Conservation (phyloP, 1,140 invertebrate species). For the Ostrea edulis region DNA sequence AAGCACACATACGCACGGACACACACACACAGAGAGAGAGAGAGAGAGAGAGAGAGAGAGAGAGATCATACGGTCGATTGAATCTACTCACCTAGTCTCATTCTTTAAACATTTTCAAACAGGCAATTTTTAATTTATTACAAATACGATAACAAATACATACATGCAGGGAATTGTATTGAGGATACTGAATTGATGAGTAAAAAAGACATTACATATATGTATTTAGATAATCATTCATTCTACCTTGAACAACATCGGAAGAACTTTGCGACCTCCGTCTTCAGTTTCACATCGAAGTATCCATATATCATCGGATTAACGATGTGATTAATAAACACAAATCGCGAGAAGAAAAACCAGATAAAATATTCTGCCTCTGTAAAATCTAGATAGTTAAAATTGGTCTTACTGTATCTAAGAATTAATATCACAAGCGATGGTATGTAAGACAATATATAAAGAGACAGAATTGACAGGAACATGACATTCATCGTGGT, state of each 20-base stretch:
- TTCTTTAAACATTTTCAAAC: too few relatives aligned
- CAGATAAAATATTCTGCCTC: not conserved
- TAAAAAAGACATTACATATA: not conserved
- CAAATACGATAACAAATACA: too few relatives aligned
- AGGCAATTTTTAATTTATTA: too few relatives aligned
- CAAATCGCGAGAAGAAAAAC: conserved; percentile 31
- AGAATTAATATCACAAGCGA: conserved; percentile 19
- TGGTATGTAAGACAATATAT: conserved; percentile 1
- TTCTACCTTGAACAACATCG: not conserved
- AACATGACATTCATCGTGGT: conserved; percentile 9
- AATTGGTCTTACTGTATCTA: not conserved
- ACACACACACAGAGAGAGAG: too few relatives aligned
- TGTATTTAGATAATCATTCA: not conserved
- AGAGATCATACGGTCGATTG: too few relatives aligned
- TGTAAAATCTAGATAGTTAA: not conserved
- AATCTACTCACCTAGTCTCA: too few relatives aligned
- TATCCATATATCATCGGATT: conserved; percentile 15
- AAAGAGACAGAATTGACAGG: not conserved
- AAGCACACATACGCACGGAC: too few relatives aligned
- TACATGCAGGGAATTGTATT: too few relatives aligned
- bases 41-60: too few relatives aligned
- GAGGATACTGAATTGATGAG: too few relatives aligned
- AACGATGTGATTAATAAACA: conserved; percentile 8
- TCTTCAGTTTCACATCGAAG: not conserved
- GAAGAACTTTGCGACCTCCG: not conserved